A percentile compares a stretch with the other conserved stretches of the same genome.
Conservation (phyloP, 1,140 invertebrate genomes). For the Hirudo medicinalis region DNA sequence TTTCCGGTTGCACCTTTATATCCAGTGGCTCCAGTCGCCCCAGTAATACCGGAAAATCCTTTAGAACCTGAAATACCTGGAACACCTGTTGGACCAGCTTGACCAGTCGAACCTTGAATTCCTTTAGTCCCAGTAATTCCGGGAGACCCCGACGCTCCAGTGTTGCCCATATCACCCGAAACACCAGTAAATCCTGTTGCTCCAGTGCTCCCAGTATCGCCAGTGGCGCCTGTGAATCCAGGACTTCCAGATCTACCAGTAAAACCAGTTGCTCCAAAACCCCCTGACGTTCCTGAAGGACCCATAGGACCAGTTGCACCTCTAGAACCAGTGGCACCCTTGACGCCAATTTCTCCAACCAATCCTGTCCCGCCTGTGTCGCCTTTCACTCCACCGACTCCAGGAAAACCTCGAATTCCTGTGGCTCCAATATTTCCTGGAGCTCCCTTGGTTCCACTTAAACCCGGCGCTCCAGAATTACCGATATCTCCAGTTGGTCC, state of each 20-base stretch:
- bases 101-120: constrained; percentile 9
- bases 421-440: constrained; percentile 9
- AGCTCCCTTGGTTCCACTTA: constrained; percentile 25
- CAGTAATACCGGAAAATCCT: background rate
- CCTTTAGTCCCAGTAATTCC: constrained; percentile 15
- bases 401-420: constrained; percentile 9
- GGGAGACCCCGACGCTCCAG: background rate
- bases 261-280: constrained; percentile 5
- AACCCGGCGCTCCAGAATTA: constrained; percentile 49
- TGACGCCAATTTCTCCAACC: background rate
- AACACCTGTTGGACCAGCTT: constrained; percentile 8
- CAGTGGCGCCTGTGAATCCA: constrained; percentile 10
- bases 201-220: constrained; percentile 10
- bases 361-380: constrained; percentile 8
- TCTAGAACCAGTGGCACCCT: background rate
- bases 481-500: constrained; percentile 48
- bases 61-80: background rate
- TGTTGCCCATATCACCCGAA: background rate
- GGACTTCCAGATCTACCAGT: constrained; percentile 10
- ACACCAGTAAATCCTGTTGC: constrained; percentile 5
- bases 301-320: constrained; percentile 13
- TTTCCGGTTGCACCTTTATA: background rate
- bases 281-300: background rate
- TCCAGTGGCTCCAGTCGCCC: constrained; percentile 16
- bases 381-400: constrained; percentile 5